Conservation (phyloP, 64 coral and sea anemone genomes). For the Pachyseris speciosa region DNA sequence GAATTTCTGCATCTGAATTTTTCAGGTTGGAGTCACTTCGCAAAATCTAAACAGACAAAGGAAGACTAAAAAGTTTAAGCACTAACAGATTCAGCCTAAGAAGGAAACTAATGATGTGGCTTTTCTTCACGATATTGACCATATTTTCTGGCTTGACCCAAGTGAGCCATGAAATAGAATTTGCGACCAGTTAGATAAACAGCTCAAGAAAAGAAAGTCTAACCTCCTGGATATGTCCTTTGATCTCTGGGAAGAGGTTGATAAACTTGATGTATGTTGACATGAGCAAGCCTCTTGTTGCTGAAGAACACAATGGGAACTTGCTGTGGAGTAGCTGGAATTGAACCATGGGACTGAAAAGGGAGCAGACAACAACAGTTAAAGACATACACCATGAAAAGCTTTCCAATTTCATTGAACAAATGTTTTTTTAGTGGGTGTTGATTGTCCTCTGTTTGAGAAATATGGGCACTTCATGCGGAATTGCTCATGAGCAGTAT, state of each 20-base stretch:
- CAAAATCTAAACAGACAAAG: constrained; percentile 71
- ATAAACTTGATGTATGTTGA: constrained; percentile 99
- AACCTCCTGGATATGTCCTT: constrained; percentile 96
- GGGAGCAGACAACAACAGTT: not conserved
- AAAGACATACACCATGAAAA: not conserved
- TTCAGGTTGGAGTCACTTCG: constrained; percentile 91
- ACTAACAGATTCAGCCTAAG: not conserved
- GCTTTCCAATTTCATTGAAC: too few species aligned
- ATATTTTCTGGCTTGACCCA: too few species aligned
- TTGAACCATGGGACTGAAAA: constrained; percentile 97
- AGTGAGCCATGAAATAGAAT: too few species aligned
- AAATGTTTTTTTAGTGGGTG: too few species aligned
- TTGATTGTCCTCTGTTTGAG: too few species aligned
- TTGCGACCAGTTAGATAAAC: not conserved
- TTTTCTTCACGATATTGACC: too few species aligned
- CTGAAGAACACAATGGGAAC: constrained; percentile 85
- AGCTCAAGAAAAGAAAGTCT: not conserved
- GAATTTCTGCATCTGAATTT: constrained; percentile 98
- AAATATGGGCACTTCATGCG: too few species aligned
- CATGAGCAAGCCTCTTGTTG: constrained; percentile 86
- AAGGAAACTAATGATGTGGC: too few species aligned
- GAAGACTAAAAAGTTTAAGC: not conserved
- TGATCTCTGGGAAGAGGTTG: constrained; percentile 98
- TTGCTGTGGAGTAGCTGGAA: constrained; percentile 98
- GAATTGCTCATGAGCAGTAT: too few species aligned